phyloP scores from a whole-genome alignment of 2,888 invertebrate species.

The Eupithecia subumbrata region DNA sequence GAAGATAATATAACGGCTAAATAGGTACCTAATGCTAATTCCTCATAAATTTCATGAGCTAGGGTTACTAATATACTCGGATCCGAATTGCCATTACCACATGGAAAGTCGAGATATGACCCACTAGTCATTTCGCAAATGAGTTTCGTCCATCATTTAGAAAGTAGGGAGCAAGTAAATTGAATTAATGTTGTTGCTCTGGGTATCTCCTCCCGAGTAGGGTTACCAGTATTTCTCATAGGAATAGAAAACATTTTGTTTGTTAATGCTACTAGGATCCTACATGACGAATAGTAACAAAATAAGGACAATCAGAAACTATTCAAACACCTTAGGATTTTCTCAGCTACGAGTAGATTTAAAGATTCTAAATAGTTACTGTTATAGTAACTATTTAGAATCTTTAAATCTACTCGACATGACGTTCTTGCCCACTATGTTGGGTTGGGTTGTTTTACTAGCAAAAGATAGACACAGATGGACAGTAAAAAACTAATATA shows the following conservation, averaged over 20 bases:
- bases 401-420: not conserved
- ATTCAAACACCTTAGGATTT: not conserved
- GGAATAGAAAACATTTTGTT: not conserved
- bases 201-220: constrained; percentile 35
- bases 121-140: constrained; percentile 76
- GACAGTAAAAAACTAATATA: not conserved
- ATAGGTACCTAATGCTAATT: not conserved
- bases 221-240: constrained; percentile 28
- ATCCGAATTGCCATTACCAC: constrained; percentile 27
- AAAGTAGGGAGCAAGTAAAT: constrained; percentile 69
- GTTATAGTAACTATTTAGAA: too few species aligned
- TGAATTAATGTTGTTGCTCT: constrained; percentile 60
- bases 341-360: not conserved
- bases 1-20: not conserved
- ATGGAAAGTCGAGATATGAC: constrained; percentile 50
- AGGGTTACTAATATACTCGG: constrained; percentile 9
- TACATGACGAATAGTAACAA: not conserved
- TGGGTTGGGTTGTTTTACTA: too few species aligned
- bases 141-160: constrained; percentile 79
- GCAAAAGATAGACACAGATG: not conserved
- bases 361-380: not conserved
- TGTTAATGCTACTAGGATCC: not conserved
- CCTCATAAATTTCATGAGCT: not conserved
- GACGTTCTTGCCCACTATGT: not conserved
- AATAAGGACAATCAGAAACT: not conserved